These are phyloP conservation scores for Whitmania pigra DNA, from an alignment of 1,140 invertebrate species.

Conservation along the genomic window DNA sequence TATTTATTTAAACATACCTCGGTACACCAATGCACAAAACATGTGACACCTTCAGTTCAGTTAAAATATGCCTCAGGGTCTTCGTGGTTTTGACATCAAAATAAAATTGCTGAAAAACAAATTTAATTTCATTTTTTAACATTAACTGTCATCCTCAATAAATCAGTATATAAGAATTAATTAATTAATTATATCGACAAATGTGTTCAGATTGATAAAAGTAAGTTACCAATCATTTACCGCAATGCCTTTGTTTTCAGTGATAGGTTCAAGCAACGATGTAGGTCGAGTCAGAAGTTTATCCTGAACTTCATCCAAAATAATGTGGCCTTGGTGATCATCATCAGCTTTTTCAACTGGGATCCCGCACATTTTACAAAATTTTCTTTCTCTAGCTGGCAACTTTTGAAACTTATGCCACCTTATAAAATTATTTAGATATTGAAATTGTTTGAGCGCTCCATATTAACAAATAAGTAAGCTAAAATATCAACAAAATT, in stretches of 20 bases:
- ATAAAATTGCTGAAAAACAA: background rate
- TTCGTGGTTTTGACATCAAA: background rate
- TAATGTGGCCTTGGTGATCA: background rate
- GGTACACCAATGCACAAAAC: slow-evolving; percentile 12
- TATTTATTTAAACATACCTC: background rate
- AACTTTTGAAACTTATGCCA: background rate
- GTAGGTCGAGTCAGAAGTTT: background rate
- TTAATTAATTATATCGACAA: background rate
- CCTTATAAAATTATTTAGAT: background rate
- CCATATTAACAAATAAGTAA: too few species aligned
- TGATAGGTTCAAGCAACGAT: background rate
- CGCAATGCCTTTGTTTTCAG: background rate
- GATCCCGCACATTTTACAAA: background rate
- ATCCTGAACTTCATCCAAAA: background rate
- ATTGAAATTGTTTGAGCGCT: too few species aligned
- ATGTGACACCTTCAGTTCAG: background rate
- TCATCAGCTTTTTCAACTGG: slow-evolving; percentile 1
- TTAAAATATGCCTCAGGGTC: background rate
- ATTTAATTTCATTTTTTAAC: background rate
- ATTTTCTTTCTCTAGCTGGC: background rate
- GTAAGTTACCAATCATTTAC: background rate
- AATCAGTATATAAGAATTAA: background rate
- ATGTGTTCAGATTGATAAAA: background rate
- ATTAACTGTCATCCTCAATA: background rate
- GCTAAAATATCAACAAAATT: too few species aligned